Conservation (phyloP, 2,113 vertebrate genomes). For the Cebidichthys violaceus region DNA sequence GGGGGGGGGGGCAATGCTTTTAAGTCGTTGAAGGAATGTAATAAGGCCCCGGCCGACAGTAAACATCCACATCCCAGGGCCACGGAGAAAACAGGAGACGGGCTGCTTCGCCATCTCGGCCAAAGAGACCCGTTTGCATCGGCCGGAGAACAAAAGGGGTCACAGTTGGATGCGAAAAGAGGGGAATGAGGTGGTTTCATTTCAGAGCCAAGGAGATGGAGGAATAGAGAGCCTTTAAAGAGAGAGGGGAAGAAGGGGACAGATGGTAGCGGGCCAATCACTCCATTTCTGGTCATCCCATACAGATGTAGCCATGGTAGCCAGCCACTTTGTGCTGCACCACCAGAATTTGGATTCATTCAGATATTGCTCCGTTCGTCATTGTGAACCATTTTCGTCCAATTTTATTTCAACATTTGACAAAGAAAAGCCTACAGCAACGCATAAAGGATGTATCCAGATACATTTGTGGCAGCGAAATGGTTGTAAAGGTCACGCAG, state of each 20-base stretch:
- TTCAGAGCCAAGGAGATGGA: slow-evolving; percentile 48
- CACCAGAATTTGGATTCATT: slow-evolving; percentile 10
- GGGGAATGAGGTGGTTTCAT: slow-evolving; percentile 50
- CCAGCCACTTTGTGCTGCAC: not conserved
- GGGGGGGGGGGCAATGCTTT: slow-evolving; percentile 67
- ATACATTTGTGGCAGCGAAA: not conserved
- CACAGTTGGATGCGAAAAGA: slow-evolving; percentile 55
- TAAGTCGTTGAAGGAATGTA: slow-evolving; percentile 79
- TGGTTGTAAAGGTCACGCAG: not conserved
- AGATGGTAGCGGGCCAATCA: not conserved
- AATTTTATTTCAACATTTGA: not conserved
- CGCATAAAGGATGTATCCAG: not conserved
- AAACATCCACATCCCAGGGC: slow-evolving; percentile 73
- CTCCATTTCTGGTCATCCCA: slow-evolving; percentile 7
- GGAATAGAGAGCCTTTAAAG: slow-evolving; percentile 28
- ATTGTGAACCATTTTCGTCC: not conserved
- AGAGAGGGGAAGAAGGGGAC: slow-evolving; percentile 15
- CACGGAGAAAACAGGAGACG: slow-evolving; percentile 59
- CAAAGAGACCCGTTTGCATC: slow-evolving; percentile 67
- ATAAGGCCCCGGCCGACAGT: slow-evolving; percentile 72
- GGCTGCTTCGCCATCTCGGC: slow-evolving; percentile 40
- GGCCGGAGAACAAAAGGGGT: slow-evolving; percentile 68
- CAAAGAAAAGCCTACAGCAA: not conserved
- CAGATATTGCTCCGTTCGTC: not conserved
- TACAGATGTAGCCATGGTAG: slow-evolving; percentile 25